These are phyloP conservation scores for Sthenelais limicola DNA, from an alignment of 2,888 invertebrate genomes.

Conservation along the genomic window DNA sequence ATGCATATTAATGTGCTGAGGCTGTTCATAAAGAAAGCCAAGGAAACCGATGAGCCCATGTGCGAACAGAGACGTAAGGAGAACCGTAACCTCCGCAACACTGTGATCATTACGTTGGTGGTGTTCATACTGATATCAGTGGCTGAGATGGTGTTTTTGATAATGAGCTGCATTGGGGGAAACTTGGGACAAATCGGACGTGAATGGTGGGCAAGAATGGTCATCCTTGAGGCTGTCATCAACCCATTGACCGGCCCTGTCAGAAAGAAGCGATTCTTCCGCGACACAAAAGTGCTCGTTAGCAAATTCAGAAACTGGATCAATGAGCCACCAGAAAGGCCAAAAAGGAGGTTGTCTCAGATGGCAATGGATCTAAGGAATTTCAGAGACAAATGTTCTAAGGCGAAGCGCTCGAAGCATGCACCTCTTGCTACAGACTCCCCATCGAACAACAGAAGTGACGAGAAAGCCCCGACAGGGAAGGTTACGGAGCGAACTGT, in stretches of 20 bases:
- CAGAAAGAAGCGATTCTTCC: slow-evolving; percentile 31
- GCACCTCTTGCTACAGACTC: slow-evolving; percentile 9
- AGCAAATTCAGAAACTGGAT: background rate
- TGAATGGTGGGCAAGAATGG: slow-evolving; percentile 41
- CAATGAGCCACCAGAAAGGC: background rate
- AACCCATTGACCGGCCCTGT: slow-evolving; percentile 39
- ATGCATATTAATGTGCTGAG: slow-evolving; percentile 16
- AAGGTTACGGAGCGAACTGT: too few species aligned
- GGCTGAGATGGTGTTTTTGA: slow-evolving; percentile 24
- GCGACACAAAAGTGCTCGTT: slow-evolving; percentile 11
- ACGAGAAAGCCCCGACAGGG: background rate
- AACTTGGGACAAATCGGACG: slow-evolving; percentile 22
- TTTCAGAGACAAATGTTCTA: background rate
- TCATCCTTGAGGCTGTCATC: slow-evolving; percentile 31
- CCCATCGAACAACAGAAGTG: background rate
- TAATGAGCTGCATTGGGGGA: slow-evolving; percentile 40
- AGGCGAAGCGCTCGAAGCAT: background rate
- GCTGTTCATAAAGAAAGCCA: slow-evolving; percentile 7
- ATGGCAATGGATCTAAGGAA: background rate
- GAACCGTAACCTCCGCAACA: slow-evolving; percentile 29
- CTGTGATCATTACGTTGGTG: slow-evolving; percentile 13
- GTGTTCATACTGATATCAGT: slow-evolving; percentile 7
- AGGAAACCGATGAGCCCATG: background rate
- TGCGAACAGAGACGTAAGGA: slow-evolving; percentile 12
- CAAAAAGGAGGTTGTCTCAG: background rate